phyloP scores from a whole-genome alignment of 1,140 invertebrate genomes.

The Pseudoatta argentina region DNA sequence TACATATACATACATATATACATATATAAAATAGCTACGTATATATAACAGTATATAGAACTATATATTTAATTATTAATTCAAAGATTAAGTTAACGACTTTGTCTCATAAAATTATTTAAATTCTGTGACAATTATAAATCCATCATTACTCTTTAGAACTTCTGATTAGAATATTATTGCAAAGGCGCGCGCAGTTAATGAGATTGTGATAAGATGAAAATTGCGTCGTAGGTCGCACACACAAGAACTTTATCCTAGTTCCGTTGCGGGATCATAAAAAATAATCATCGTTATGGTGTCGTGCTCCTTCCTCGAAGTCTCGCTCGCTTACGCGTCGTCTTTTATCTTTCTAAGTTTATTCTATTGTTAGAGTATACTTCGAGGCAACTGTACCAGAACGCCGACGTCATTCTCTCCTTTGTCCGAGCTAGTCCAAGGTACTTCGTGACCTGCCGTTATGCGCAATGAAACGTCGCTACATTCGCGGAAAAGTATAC shows the following conservation, averaged over 20 bases:
- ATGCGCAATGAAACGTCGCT: conserved; percentile 36
- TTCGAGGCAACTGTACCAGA: conserved; percentile 62
- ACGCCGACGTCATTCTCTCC: conserved; percentile 32
- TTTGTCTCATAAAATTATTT: not conserved
- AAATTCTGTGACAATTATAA: not conserved
- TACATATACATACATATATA: not conserved
- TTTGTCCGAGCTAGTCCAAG: conserved; percentile 44
- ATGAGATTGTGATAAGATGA: conserved; percentile 21
- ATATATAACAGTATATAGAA: not conserved
- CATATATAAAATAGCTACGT: not conserved
- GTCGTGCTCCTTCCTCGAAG: conserved; percentile 45
- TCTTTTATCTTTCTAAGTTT: conserved; percentile 63
- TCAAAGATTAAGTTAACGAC: not conserved
- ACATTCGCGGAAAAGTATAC: not conserved
- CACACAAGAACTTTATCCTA: not conserved
- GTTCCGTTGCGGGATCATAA: conserved; percentile 26
- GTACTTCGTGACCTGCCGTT: conserved; percentile 47
- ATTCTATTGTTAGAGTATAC: conserved; percentile 63
- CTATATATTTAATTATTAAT: not conserved
- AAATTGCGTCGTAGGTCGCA: conserved; percentile 24
- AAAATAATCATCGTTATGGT: conserved; percentile 65
- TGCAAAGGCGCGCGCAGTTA: not conserved
- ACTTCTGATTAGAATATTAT: conserved; percentile 29
- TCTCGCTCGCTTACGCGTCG: conserved; percentile 57
- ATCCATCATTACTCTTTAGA: not conserved